Conservation (phyloP, 64 coral and sea anemone species). For the Stylophora pistillata region DNA sequence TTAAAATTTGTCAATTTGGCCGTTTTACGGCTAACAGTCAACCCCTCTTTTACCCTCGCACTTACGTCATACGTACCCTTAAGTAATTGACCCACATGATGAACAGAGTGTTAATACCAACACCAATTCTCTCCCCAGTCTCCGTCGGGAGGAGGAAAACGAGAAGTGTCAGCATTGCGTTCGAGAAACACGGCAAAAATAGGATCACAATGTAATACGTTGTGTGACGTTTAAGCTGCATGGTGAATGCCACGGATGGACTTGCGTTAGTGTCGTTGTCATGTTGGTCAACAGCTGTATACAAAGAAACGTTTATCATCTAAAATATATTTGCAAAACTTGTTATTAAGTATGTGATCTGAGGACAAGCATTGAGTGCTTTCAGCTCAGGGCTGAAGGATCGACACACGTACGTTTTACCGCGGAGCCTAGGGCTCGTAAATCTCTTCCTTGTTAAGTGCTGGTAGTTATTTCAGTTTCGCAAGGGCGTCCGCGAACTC, state of each 20-base stretch:
- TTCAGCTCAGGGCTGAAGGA: too few relatives aligned
- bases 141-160: slow-evolving; percentile 64
- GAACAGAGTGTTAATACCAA: slow-evolving; percentile 63
- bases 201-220: slow-evolving; percentile 61
- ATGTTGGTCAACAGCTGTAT: slow-evolving; percentile 7
- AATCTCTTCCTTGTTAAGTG: too few relatives aligned
- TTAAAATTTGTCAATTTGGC: too few relatives aligned
- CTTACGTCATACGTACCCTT: slow-evolving; percentile 20
- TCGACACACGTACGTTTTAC: too few relatives aligned
- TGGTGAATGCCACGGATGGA: slow-evolving; percentile 59
- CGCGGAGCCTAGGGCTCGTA: too few relatives aligned
- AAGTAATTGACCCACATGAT: slow-evolving; percentile 77
- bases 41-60: too few relatives aligned
- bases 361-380: background rate
- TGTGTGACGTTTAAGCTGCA: slow-evolving; percentile 41
- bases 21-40: too few relatives aligned
- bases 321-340: too few relatives aligned
- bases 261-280: slow-evolving; percentile 24
- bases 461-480: too few relatives aligned
- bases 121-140: slow-evolving; percentile 67
- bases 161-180: slow-evolving; percentile 54
- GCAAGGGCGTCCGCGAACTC: too few relatives aligned
- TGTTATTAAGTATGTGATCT: background rate
- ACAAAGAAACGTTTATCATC: background rate
- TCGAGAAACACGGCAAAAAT: slow-evolving; percentile 63